Evolutionary conservation across 2,888 invertebrate species (phyloP), one percentile per base, ranked within the genome.

Genomic region (Temnothorax rugatulus): DNA sequence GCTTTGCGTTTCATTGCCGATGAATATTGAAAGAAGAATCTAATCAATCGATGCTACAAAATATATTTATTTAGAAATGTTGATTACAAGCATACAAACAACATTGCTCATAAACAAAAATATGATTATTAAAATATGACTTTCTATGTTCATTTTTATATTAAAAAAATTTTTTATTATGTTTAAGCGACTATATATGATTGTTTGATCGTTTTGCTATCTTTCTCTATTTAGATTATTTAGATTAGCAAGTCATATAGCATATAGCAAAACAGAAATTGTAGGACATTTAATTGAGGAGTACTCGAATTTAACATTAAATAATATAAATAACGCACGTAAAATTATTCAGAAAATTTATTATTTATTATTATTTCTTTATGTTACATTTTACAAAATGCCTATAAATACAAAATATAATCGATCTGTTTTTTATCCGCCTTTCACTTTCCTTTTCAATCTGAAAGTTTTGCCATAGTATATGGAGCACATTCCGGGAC

Each of bases 401-500:
- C n/a, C 9, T 69, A 52, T 41, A 64, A 50, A 64, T 50, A 11
- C 29, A 68, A 73, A 21, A 54, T 38, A 29, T 50, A 34, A 38
- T 64, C 2, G 13, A 52, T 64, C 2, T 25, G 15, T 34, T 64
- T 68, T 57, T 21, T 21, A 44, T 59, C 13, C 2, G 13, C 68
- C 59, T 69, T 79, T 79, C 79, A 79, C 69, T 79, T 69, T 34
- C 21, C 47, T 69, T 47, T 57, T 69, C 50, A 59, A 47, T 7
- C 34, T 25, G 25, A 79, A 69, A 79, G 47, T 69, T 79, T 69
- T 79, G 54, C n/a, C 47, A 54, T 59, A 47, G 15, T 59, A 79
- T 69, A 61, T 79, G 59, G 69, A 79, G 59, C 69, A 69, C 47
- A 69, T 79, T 69, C 59, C 44, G 13, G 34, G 69, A 79, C 57